These are phyloP conservation scores for Nomia melanderi DNA, from an alignment of 1,140 invertebrate species.

Conservation along the genomic window DNA sequence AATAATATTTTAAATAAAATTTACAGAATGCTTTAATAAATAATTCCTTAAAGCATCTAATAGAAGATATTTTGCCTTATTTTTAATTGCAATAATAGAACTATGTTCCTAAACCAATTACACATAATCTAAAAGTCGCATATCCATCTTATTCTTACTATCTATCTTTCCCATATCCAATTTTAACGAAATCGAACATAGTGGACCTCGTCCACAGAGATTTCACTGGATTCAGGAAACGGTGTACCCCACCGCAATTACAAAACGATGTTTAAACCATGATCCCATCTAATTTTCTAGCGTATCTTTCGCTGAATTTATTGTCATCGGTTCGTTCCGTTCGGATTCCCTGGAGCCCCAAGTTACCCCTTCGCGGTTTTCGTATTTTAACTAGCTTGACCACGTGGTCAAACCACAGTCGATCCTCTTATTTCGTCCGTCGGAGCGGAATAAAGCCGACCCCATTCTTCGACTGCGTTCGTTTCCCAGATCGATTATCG, in stretches of 20 bases:
- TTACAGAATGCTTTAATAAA: too few relatives aligned
- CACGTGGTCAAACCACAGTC: neutral
- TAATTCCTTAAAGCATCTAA: too few relatives aligned
- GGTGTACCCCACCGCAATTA: constrained; percentile 22
- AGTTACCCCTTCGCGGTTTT: neutral
- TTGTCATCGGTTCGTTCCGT: constrained; percentile 14
- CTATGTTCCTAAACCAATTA: too few relatives aligned
- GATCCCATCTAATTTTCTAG: constrained; percentile 23
- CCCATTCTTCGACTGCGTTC: constrained; percentile 5
- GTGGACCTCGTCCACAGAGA: neutral
- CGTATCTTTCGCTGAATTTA: constrained; percentile 23
- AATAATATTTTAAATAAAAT: too few relatives aligned
- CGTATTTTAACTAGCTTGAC: neutral
- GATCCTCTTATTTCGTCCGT: constrained; percentile 14
- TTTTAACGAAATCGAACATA: neutral
- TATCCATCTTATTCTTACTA: neutral
- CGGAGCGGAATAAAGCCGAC: constrained; percentile 14
- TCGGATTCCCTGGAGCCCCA: neutral
- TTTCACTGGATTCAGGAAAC: constrained; percentile 1
- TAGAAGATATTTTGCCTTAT: too few relatives aligned
- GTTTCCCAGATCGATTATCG: constrained; percentile 9
- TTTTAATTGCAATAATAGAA: too few relatives aligned
- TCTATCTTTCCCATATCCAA: too few relatives aligned
- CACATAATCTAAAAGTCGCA: too few relatives aligned
- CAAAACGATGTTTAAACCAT: constrained; percentile 24